phyloP scores from a whole-genome alignment of 2,113 vertebrate species.

The Petrocephalus zakoni region DNA sequence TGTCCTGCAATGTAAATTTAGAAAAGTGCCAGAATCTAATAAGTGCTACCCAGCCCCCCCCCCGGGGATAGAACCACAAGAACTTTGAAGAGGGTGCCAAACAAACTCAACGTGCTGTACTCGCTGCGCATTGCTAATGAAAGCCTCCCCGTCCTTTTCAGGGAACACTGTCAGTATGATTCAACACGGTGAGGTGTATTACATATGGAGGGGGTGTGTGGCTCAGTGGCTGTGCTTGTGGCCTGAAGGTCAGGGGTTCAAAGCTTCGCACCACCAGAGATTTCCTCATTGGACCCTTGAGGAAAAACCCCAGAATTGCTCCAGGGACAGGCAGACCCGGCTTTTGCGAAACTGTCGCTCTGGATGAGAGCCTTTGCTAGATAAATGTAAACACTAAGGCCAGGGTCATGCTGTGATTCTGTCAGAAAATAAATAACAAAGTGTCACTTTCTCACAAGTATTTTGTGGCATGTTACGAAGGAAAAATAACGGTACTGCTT shows the following conservation, averaged over 20 bases:
- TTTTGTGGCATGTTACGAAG: neutral
- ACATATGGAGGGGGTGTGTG: neutral
- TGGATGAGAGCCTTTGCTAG: neutral
- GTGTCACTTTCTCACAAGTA: too few relatives aligned
- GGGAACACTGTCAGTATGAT: neutral
- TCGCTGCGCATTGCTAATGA: neutral
- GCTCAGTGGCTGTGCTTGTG: neutral
- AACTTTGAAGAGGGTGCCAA: neutral
- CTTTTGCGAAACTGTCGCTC: neutral
- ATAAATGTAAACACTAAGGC: neutral
- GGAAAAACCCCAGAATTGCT: neutral
- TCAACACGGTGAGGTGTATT: neutral
- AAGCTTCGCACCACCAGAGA: neutral
- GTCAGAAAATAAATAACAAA: too few relatives aligned
- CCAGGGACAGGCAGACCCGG: neutral
- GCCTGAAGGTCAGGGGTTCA: neutral
- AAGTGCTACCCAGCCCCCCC: neutral
- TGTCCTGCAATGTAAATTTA: constrained; percentile 1
- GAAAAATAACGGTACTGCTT: neutral
- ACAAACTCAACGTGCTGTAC: neutral
- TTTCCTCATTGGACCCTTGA: neutral
- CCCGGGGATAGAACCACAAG: neutral
- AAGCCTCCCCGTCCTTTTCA: neutral
- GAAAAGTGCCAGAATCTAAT: neutral
- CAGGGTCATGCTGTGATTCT: neutral